Conservation (phyloP, 2,797 vertebrate genomes). For the Tympanoctomys barrerae region DNA sequence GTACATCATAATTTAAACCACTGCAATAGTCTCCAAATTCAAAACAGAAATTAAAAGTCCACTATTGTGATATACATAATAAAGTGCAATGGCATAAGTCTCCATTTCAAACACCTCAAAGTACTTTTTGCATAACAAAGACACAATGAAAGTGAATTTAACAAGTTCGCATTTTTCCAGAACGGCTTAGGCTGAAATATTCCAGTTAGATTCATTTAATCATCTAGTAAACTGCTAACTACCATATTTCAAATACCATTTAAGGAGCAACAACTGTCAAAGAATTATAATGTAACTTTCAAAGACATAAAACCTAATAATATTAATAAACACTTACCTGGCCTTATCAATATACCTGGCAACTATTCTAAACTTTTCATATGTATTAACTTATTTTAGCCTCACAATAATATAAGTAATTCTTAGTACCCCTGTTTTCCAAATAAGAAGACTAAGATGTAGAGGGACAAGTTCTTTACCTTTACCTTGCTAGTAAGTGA, state of each 20-base stretch:
- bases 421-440: slow-evolving; percentile 3
- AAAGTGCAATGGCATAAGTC: slow-evolving; percentile 44
- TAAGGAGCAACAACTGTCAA: slow-evolving; percentile 51
- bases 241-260: slow-evolving; percentile 49
- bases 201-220: slow-evolving; percentile 7
- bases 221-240: slow-evolving; percentile 32
- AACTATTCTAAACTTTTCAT: slow-evolving; percentile 30
- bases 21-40: slow-evolving; percentile 26
- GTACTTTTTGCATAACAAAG: slow-evolving; percentile 29
- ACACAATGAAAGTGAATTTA: slow-evolving; percentile 45
- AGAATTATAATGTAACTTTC: slow-evolving; percentile 40
- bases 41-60: slow-evolving; percentile 51
- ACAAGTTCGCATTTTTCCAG: slow-evolving; percentile 23
- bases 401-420: slow-evolving; percentile 1
- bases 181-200: slow-evolving; percentile 15
- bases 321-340: neutral
- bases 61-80: slow-evolving; percentile 54
- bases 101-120: slow-evolving; percentile 53
- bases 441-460: slow-evolving; percentile 28
- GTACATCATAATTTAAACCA: slow-evolving; percentile 55
- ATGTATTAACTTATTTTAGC: neutral
- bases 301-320: slow-evolving; percentile 39
- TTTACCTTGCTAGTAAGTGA: neutral
- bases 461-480: neutral
- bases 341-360: neutral